Evolutionary conservation across 2,888 invertebrate genomes (phyloP), one percentile per base, ranked within the genome.

Genomic region (Quadroppia sp.): DNA sequence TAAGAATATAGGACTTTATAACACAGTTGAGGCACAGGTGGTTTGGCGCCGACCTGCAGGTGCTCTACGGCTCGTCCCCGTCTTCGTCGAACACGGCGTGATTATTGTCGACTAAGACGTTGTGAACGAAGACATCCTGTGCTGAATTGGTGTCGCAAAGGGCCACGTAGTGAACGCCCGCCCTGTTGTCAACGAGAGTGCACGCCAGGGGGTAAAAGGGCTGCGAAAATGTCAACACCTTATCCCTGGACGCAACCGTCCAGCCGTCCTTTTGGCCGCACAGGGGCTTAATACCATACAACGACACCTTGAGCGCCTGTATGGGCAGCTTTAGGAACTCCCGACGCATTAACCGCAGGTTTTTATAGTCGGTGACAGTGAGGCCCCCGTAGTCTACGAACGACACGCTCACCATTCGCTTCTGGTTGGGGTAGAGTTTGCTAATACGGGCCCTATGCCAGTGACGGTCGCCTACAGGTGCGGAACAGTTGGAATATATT

Each of bases 221-320:
- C 9, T 67, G 40, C 1, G 67, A 67, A 13, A 67, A 67, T 4
- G 23, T 2, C 3, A 67, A 36, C 23, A 67, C 36, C 20, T 42
- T 67, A 23, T 67, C 67, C 40, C 67, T n/a, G 11, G 67, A n/a
- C 1, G 3, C 20, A 2, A 32, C 23, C 2, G 67, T 67, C 67
- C 67, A 67, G 67, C 40, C 67, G 1, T 15, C 42, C 53, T 53
- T 53, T 13, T 32, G 2, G 2, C 67, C 67, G 1, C 3, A 17
- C 40, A 42, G 20, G 2, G 67, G 67, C 23, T 67, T 67, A 67
- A 67, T 67, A 7, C 67, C 67, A 23, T 67, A 67, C n/a, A 67
- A 20, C 1, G n/a, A 9, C 11, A 67, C 67, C n/a, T 42, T 36
- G 9, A 67, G 23, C 1, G 40, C 40, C 15, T 67, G 67, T 2